Conservation (phyloP, 1,140 invertebrate genomes). For the Lethrus apterus region DNA sequence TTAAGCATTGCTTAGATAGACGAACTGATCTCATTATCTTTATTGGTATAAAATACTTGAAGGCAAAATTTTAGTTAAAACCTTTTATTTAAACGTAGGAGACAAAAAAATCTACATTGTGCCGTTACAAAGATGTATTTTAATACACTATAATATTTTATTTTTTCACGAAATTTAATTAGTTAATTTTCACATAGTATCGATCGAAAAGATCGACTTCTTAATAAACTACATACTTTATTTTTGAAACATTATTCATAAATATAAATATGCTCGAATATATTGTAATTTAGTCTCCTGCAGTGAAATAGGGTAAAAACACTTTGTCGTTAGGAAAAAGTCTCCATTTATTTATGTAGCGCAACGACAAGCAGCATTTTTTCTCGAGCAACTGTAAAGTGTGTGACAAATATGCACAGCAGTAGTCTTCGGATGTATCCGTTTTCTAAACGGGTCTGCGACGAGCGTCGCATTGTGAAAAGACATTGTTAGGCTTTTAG, state of each 20-base stretch:
- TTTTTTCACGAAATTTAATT: too few species aligned
- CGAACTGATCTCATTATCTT: background rate
- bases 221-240: too few species aligned
- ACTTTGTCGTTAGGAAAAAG: background rate
- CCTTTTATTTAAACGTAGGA: background rate
- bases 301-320: background rate
- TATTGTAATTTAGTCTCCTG: background rate
- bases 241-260: too few species aligned
- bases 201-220: too few species aligned
- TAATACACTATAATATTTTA: too few species aligned
- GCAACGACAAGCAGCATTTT: background rate
- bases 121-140: background rate
- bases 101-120: background rate
- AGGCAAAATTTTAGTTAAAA: background rate
- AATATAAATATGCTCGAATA: too few species aligned
- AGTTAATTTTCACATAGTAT: too few species aligned
- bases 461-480: conserved; percentile 7
- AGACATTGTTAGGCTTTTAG: conserved; percentile 23
- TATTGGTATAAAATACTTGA: too few species aligned
- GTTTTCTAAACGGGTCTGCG: conserved; percentile 11
- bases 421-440: conserved; percentile 10
- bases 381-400: conserved; percentile 4
- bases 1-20: conserved; percentile 3
- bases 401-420: conserved; percentile 13
- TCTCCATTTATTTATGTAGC: too few species aligned